phyloP scores from a whole-genome alignment of 23 tunicate genomes.

The Trididemnum clinides region DNA sequence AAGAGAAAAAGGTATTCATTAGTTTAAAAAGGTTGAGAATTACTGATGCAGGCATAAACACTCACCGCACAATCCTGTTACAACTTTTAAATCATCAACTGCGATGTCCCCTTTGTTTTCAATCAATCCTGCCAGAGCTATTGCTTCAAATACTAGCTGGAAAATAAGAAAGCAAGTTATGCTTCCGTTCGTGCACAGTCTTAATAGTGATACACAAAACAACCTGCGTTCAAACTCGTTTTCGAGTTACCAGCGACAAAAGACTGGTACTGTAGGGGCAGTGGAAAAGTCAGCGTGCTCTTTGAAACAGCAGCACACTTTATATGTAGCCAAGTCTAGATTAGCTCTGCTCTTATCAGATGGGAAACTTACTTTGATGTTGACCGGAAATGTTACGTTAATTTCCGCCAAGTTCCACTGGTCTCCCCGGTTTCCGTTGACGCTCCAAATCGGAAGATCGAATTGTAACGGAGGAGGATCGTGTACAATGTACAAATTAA shows the following conservation, averaged over 20 bases:
- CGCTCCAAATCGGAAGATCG: slow-evolving; percentile 70
- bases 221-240: too few species aligned
- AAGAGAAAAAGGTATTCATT: too few species aligned
- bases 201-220: too few species aligned
- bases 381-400: slow-evolving; percentile 42
- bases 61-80: slow-evolving; percentile 50
- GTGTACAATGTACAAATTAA: slow-evolving; percentile 55
- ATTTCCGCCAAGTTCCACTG: slow-evolving; percentile 56
- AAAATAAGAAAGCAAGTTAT: background rate
- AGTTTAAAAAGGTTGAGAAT: too few species aligned
- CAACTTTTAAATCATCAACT: slow-evolving; percentile 60
- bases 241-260: too few species aligned
- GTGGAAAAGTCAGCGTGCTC: too few species aligned
- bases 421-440: slow-evolving; percentile 53
- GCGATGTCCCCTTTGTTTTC: slow-evolving; percentile 84
- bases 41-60: background rate
- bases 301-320: too few species aligned
- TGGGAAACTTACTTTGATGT: slow-evolving; percentile 46
- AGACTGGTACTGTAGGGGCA: too few species aligned
- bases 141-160: slow-evolving; percentile 73
- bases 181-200: background rate
- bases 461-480: slow-evolving; percentile 36
- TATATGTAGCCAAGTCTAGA: too few species aligned
- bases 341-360: too few species aligned
- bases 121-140: slow-evolving; percentile 13